Evolutionary conservation across 2,113 vertebrate genomes (phyloP).

Genomic region (Pangasianodon hypophthalmus): DNA sequence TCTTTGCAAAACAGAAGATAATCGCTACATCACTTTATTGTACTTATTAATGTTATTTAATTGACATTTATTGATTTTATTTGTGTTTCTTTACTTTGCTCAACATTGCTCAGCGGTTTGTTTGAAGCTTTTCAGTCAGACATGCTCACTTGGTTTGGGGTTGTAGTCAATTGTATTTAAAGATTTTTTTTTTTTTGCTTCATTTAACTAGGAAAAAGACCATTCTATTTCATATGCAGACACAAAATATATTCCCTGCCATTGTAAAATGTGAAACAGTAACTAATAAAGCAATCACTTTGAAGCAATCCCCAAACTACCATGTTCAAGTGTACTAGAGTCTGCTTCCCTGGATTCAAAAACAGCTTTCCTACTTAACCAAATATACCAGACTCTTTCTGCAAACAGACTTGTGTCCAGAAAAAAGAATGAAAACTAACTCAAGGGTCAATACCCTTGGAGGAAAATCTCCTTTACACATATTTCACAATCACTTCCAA

Average conservation of each 20-base stretch:
- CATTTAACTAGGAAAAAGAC: neutral
- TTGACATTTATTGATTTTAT: neutral
- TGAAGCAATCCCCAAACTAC: neutral
- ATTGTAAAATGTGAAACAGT: neutral
- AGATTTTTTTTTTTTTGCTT: neutral
- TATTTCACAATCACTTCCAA: neutral
- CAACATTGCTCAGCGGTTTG: neutral
- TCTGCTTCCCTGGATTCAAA: neutral
- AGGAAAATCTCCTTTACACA: constrained; percentile 1
- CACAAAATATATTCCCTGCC: neutral
- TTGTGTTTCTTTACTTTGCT: neutral
- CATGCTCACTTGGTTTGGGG: neutral
- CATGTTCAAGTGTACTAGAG: neutral
- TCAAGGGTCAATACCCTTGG: neutral
- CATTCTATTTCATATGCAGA: neutral
- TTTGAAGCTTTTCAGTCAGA: neutral
- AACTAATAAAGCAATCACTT: neutral
- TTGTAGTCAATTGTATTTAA: neutral
- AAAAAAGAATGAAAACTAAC: neutral
- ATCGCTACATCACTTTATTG: neutral
- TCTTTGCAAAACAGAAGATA: neutral
- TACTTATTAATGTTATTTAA: neutral
- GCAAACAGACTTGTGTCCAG: neutral
- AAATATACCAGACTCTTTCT: neutral
- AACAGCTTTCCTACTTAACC: neutral